These are phyloP conservation scores for Epizoanthus ramosus DNA, from an alignment of 92 coral and sea anemone genomes.

Conservation along the genomic window DNA sequence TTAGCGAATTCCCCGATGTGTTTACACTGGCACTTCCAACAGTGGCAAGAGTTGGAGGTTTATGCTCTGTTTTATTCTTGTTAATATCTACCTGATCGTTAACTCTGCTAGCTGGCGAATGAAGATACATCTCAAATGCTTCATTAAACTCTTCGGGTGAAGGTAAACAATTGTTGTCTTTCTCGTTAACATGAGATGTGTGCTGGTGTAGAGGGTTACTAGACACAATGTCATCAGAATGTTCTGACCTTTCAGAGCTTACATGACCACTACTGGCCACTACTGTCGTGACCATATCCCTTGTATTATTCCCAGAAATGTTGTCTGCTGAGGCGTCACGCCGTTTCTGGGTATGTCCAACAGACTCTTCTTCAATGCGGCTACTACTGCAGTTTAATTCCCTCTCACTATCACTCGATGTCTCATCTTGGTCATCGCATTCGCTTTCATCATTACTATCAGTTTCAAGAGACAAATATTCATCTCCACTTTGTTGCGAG, in stretches of 20 bases:
- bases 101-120: background rate
- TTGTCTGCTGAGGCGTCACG: background rate
- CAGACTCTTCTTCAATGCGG: background rate
- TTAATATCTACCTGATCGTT: background rate
- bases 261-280: background rate
- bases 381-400: background rate
- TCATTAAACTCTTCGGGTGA: constrained; percentile 31
- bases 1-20: background rate
- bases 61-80: background rate
- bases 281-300: background rate
- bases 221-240: background rate
- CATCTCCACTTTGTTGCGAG: no score
- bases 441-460: background rate
- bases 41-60: background rate
- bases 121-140: constrained; percentile 28
- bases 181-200: background rate
- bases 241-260: background rate
- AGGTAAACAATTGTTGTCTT: background rate
- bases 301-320: background rate
- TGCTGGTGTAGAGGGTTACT: background rate
- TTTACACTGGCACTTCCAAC: background rate
- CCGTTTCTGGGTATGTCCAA: background rate
- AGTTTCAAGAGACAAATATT: background rate
- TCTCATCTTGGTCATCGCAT: background rate
- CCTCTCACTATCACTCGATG: background rate